Base-by-base conservation (phyloP, 2,888 invertebrate genomes). In the Diarsia brunnea region DNA sequence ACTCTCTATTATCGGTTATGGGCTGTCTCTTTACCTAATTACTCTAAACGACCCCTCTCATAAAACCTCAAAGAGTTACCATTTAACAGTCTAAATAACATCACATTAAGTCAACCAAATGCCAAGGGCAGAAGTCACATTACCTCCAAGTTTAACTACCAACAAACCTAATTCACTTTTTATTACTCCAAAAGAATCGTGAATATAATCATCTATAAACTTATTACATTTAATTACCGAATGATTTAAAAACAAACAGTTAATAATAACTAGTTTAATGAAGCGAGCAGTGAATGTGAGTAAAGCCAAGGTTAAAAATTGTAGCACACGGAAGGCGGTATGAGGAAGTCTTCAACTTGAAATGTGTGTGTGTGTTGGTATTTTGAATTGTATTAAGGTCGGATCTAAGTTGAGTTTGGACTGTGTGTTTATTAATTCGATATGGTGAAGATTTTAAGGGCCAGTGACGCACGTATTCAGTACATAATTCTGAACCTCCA, bases 211-310 rank as follows among this genome's bases (percentile, higher is more conserved):
- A 77, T 79, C 19, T 63, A 16, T 67, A 21, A 70, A 64, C 58
- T 47, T 75, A 76, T 79, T 75, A 82, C 60, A 27, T 73, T 68
- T 79, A 68, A 80, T 86, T 82, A 88, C 66, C n/a, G 78, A 81
- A 84, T 47, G n/a, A 70, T 75, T 75, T 69, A 60, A 69, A 76
- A 73, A 70, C 78, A 81, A 82, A 86, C 68, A 86, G 79, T 77
- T 75, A 70, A 64, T 85, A 78, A 71, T 65, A 82, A 84, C 79
- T 68, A 66, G 78, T 81, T 79, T 66, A 88, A 86, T 85, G 82
- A 86, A 87, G 81, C 75, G 73, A 78, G 69, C 58, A 82, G 85
- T 84, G 90, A 90, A 87, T 78, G 88, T 81, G 79, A 72, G 83
- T 75, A 69, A 70, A 79, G 58, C 51, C 89, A 89, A 89, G 89